A percentile compares a stretch with the other conserved stretches of the same genome.
Conservation (phyloP, 2,888 invertebrate species). For the Netelia melanura region DNA sequence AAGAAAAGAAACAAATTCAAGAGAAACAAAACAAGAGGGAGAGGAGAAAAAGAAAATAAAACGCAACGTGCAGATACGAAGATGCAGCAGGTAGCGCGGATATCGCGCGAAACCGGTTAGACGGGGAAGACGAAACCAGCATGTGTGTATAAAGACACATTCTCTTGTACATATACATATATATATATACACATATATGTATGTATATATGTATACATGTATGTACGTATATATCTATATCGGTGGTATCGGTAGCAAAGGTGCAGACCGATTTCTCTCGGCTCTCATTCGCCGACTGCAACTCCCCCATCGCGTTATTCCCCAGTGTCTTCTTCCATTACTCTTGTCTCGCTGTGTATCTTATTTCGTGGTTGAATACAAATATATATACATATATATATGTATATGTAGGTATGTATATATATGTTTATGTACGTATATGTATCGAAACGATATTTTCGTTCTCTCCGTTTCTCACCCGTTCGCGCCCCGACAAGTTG, state of each 20-base stretch:
- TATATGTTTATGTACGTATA: not conserved
- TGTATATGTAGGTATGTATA: not conserved
- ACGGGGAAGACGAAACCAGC: constrained; percentile 44
- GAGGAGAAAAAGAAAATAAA: constrained; percentile 3
- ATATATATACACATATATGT: not conserved
- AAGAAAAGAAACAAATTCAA: too few species aligned
- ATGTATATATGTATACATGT: constrained; percentile 19
- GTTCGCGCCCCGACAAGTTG: too few species aligned
- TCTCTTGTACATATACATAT: constrained; percentile 9
- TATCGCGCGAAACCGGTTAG: constrained; percentile 67
- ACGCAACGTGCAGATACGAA: constrained; percentile 9
- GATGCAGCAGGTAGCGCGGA: constrained; percentile 56
- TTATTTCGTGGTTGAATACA: not conserved
- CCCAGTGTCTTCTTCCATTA: not conserved
- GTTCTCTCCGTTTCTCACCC: too few species aligned
- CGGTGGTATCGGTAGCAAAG: not conserved
- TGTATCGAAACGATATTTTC: too few species aligned
- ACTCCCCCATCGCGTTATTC: not conserved
- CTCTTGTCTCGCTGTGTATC: not conserved
- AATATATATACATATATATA: not conserved
- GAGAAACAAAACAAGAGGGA: constrained; percentile 17
- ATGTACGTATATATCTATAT: not conserved
- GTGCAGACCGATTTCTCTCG: not conserved
- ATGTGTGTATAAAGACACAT: constrained; percentile 15
- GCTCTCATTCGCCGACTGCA: constrained; percentile 21